These are phyloP conservation scores for Stenopsyche tienmushanensis DNA, from an alignment of 1,140 invertebrate genomes.

Conservation along the genomic window DNA sequence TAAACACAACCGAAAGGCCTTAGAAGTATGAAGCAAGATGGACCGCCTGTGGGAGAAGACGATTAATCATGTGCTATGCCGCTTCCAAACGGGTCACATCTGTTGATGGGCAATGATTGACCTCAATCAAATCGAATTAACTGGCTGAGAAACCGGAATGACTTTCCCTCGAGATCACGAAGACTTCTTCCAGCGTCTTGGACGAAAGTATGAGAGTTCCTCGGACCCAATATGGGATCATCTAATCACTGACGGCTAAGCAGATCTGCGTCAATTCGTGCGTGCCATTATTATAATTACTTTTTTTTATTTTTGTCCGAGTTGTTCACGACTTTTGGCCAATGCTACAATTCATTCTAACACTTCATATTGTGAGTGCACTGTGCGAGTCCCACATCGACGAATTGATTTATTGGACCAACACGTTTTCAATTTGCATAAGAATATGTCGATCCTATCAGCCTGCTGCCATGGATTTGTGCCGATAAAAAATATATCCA, in stretches of 20 bases:
- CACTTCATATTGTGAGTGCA: too few relatives aligned
- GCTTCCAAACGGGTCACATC: conserved; percentile 15
- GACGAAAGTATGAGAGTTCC: background rate
- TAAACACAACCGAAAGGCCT: too few relatives aligned
- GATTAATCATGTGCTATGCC: background rate
- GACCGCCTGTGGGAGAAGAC: background rate
- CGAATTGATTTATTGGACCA: background rate
- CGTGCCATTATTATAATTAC: background rate
- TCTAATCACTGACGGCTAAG: background rate
- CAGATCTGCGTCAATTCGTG: background rate
- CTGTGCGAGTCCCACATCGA: background rate
- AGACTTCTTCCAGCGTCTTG: background rate
- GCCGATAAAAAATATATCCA: too few relatives aligned
- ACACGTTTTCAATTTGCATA: background rate
- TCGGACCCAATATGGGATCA: background rate
- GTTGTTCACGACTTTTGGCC: background rate
- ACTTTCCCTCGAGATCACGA: conserved; percentile 7
- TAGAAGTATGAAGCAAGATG: background rate
- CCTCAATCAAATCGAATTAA: conserved; percentile 34
- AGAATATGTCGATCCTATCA: too few relatives aligned
- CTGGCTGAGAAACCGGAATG: conserved; percentile 21
- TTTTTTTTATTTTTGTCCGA: background rate
- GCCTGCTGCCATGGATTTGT: too few relatives aligned
- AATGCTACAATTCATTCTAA: background rate
- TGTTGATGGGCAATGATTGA: conserved; percentile 32